Percentiles rank a stretch among this genome's conserved stretches.
Conservation (phyloP, 2,113 vertebrate genomes). For the Paedocypris sp. region DNA sequence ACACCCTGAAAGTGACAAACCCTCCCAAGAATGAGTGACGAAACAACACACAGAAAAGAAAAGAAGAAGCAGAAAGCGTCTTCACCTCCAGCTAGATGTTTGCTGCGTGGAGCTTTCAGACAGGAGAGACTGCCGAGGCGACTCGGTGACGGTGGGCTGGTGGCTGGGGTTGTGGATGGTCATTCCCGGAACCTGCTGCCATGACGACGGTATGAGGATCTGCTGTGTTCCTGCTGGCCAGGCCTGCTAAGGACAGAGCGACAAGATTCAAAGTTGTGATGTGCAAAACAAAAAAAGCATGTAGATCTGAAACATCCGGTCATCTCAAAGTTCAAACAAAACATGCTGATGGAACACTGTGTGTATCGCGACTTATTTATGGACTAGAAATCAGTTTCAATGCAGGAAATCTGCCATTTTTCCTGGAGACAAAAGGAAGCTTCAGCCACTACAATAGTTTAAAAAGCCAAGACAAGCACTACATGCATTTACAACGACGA, state of each 20-base stretch:
- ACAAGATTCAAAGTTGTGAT: no score
- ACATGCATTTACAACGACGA: slow-evolving; percentile 19
- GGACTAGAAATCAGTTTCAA: no score
- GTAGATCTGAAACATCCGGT: neutral
- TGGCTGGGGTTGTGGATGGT: slow-evolving; percentile 82
- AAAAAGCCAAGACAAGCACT: slow-evolving; percentile 29
- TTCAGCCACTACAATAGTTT: slow-evolving; percentile 10
- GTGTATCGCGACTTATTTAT: neutral
- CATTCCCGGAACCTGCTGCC: slow-evolving; percentile 94
- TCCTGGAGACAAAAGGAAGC: neutral
- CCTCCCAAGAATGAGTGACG: neutral
- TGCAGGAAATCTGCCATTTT: neutral
- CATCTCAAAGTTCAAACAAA: slow-evolving; percentile 6
- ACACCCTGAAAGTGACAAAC: slow-evolving; percentile 26
- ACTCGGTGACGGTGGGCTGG: slow-evolving; percentile 70
- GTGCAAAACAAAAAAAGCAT: no score
- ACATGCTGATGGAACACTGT: slow-evolving; percentile 14
- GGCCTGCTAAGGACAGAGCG: slow-evolving; percentile 89
- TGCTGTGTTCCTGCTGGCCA: slow-evolving; percentile 94
- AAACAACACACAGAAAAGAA: no score
- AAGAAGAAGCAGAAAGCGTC: no score
- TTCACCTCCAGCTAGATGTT: slow-evolving; percentile 82
- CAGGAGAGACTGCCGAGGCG: slow-evolving; percentile 61
- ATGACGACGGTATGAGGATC: slow-evolving; percentile 90
- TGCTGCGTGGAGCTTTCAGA: slow-evolving; percentile 71